Percentiles rank a stretch among this genome's conserved stretches.
phyloP scores from a whole-genome alignment of 2,797 vertebrate genomes.

The Galago senegalensis region DNA sequence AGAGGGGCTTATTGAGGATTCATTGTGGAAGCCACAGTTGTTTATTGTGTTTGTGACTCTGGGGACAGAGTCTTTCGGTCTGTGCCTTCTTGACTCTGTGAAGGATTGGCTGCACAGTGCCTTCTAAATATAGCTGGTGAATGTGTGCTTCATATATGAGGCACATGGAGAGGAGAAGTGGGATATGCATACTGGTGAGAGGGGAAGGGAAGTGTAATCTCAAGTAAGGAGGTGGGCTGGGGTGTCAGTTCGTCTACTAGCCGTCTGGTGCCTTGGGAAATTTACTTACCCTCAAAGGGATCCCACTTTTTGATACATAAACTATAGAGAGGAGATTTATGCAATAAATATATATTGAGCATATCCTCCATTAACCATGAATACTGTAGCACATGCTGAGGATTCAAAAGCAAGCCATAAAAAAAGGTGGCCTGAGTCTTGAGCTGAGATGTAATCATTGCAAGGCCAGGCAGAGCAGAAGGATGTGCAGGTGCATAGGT shows the following conservation, averaged over 20 bases:
- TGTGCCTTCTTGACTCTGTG: neutral
- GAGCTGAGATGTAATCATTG: neutral
- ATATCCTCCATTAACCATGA: neutral
- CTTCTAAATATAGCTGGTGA: neutral
- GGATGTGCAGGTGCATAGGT: neutral
- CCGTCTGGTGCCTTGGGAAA: neutral
- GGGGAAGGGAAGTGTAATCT: no score
- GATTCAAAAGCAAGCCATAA: neutral
- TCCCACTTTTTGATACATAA: neutral
- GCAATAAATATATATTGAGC: constrained; percentile 9
- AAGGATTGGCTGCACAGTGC: neutral
- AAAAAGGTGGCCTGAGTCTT: neutral
- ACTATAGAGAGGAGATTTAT: neutral
- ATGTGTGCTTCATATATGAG: neutral
- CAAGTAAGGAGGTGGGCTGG: neutral
- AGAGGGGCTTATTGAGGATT: neutral
- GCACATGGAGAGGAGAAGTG: accelerated
- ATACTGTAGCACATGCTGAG: neutral
- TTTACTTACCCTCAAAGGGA: neutral
- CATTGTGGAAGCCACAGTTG: neutral
- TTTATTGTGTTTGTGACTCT: neutral
- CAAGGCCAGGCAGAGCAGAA: neutral
- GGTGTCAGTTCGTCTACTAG: neutral
- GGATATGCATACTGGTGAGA: neutral
- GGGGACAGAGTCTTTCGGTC: neutral